Base-by-base conservation (phyloP, 2,797 vertebrate genomes). In the Trematomus bernacchii region DNA sequence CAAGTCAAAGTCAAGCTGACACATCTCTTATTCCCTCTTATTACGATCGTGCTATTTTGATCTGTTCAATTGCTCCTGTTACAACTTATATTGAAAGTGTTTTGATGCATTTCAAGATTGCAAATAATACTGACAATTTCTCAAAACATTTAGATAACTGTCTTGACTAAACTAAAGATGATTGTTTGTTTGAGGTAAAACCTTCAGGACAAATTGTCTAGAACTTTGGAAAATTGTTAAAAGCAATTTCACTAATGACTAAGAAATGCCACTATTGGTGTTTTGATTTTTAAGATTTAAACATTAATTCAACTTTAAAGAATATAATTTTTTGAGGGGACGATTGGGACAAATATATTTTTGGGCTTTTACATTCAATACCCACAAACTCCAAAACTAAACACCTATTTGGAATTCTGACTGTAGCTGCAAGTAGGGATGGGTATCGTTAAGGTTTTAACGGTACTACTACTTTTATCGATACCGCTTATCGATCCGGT, bases 1-100 rank as follows among this genome's bases (percentile, higher is more conserved):
- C 51, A 81, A 84, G 69, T 76, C 74, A 84, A 86, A 80, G 60
- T 80, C 47, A 37, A 79, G 51, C 64, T 64, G 73, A 79, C 68
- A 74, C 44, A 43, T 82, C 83, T 46, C 43, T 67, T 69, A n/a
- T 68, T 68, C 40, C 51, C 67, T 59, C 52, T 42, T 81, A 64
- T 76, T 42, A 69, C 15, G 33, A 13, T 54, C 19, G 19, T 44
- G 27, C 18, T 40, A 23, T 59, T 73, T 63, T 43, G 43, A 76
- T 67, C 50, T 54, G 8, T 46, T 1, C 12, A 55, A 42, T 67
- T 58, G 51, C 53, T 21, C 33, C 54, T 55, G 18, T 30, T 30
- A 9, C 53, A 66, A 52, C 27, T 46, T 9, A 76, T 43, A 48
- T 44, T 54, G 19, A 75, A 73, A 71, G 62, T 61, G 50, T 53